Evolutionary conservation across 2,888 invertebrate species (phyloP), one percentile per base, ranked within the genome.

Genomic region (Cheilosia vulpina): DNA sequence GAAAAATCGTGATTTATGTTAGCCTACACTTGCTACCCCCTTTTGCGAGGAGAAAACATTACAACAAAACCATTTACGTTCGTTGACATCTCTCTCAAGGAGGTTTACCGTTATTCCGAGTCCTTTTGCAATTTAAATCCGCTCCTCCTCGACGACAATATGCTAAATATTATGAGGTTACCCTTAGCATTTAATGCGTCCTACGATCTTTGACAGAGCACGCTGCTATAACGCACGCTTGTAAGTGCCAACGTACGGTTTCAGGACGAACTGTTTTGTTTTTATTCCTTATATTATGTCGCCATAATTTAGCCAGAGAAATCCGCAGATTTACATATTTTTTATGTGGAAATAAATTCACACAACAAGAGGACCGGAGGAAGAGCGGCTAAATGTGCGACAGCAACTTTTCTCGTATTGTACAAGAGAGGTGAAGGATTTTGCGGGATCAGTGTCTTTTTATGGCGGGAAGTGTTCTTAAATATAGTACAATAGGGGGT

Each of bases 71-170:
- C 60, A 63, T 82, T 58, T 34, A 24, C 76, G 69, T 81, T 76
- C 81, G 50, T 55, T 71, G 53, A 76, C 81, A 65, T 69, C 63
- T 41, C 34, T 63, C 52, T 71, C 27, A 76, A 75, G 75, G 31
- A 80, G 66, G 55, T 69, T 81, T 65, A 57, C 57, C 13, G 38
- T 38, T 11, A 38, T 53, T 55, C 45, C 11, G 6, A 53, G 6
- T 62, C 68, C 27, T 68, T 45, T 72, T 57, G 72, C 78, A 79
- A 79, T 72, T 79, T 72, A 72, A 79, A 79, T 79, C 50, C 31
- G 19, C 63, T 2, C 55, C 21, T 11, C 50, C 58, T 52, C 45
- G 47, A 60, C 66, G 68, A 52, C 17, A 65, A 60, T 43, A 34
- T 43, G 62, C 53, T 47, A 71, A 78, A 71, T 71, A 62, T 68